Conservation (phyloP, 2,113 vertebrate genomes). For the Thinocorus orbignyianus region DNA sequence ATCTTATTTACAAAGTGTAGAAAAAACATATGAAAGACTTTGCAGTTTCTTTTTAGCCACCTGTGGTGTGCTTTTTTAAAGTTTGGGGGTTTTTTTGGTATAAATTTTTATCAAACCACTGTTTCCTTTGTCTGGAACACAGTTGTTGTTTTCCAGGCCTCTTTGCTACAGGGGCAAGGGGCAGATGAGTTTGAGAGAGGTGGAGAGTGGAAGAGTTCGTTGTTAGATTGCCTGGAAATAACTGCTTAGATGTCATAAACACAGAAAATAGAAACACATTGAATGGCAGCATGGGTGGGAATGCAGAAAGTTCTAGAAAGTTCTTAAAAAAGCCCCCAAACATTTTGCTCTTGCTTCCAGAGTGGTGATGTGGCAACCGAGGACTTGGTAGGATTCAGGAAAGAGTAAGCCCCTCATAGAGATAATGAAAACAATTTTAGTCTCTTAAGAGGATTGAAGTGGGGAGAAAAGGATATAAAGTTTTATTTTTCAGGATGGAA, state of each 20-base stretch:
- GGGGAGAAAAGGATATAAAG: too few species aligned
- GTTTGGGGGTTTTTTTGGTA: background rate
- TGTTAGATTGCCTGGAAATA: background rate
- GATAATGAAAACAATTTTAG: background rate
- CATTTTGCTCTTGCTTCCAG: background rate
- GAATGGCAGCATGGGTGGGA: background rate
- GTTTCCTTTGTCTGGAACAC: background rate
- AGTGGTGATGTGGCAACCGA: background rate
- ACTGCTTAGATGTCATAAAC: background rate
- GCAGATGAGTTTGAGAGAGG: background rate
- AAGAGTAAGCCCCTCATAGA: background rate
- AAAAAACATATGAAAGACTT: background rate
- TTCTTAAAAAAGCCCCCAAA: background rate
- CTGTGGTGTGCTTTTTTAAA: background rate
- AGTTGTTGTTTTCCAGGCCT: background rate
- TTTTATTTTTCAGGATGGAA: background rate
- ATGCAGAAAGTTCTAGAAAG: background rate
- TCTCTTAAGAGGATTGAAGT: background rate
- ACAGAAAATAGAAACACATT: background rate
- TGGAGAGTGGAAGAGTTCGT: accelerated
- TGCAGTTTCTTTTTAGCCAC: background rate
- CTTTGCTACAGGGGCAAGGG: background rate
- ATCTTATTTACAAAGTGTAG: background rate
- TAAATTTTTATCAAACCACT: background rate
- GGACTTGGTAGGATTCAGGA: background rate